A percentile compares a stretch with the other conserved stretches of the same genome.
phyloP scores from a whole-genome alignment of 2,113 vertebrate species.

The Pygoscelis antarcticus region DNA sequence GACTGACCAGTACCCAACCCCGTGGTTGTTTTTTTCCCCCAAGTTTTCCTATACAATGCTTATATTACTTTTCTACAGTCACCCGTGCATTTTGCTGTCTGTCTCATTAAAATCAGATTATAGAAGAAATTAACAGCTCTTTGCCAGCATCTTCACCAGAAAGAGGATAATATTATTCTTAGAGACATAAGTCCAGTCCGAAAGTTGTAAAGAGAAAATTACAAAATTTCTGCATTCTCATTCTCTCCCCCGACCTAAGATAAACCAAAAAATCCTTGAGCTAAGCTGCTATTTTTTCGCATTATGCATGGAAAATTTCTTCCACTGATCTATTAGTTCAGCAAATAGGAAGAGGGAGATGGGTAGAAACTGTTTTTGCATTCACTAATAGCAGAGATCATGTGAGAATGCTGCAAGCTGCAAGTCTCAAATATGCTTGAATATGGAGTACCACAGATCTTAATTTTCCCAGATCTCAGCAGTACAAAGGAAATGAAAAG shows the following conservation, averaged over 20 bases:
- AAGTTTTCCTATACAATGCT: not conserved
- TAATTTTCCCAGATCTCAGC: constrained; percentile 58
- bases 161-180: not conserved
- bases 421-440: constrained; percentile 20
- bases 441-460: constrained; percentile 31
- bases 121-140: not conserved
- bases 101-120: not conserved
- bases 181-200: not conserved
- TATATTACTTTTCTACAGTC: not conserved
- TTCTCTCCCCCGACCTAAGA: not conserved
- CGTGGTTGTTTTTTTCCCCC: accelerated
- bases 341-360: constrained; percentile 17
- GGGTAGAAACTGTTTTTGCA: constrained; percentile 6
- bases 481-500: constrained; percentile 56
- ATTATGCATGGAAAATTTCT: constrained; percentile 34
- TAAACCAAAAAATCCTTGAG: constrained; percentile 11
- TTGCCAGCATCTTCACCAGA: not conserved
- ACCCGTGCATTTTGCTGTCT: not conserved
- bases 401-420: constrained; percentile 30
- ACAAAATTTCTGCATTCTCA: not conserved
- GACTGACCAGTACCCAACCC: not conserved
- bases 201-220: not conserved
- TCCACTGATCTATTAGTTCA: constrained; percentile 29
- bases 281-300: constrained; percentile 23
- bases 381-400: constrained; percentile 36